A percentile compares a stretch with the other conserved stretches of the same genome.
phyloP scores from a whole-genome alignment of 2,888 invertebrate genomes.

The Stenodema calcarata region DNA sequence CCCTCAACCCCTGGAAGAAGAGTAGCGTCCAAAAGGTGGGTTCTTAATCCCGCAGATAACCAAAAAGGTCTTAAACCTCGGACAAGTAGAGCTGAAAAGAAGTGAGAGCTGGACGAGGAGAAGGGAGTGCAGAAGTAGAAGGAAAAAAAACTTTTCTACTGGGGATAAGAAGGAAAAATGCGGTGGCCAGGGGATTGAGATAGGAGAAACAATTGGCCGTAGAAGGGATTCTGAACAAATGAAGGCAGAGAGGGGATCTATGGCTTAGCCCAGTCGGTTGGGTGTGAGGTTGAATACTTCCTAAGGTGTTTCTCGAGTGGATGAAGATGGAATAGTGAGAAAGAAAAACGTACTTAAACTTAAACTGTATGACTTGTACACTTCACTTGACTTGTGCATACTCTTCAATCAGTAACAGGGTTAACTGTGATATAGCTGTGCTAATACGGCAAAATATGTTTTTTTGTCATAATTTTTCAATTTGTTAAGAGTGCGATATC shows the following conservation, averaged over 20 bases:
- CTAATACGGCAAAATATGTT: too few relatives aligned
- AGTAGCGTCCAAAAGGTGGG: conserved; percentile 1
- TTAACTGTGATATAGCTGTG: too few relatives aligned
- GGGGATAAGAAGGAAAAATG: conserved; percentile 44
- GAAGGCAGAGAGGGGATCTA: conserved; percentile 29
- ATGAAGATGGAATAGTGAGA: not conserved
- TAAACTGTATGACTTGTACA: too few relatives aligned
- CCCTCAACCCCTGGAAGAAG: not conserved
- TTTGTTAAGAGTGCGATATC: too few relatives aligned
- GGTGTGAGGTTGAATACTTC: not conserved
- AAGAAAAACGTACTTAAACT: too few relatives aligned
- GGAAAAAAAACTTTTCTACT: not conserved
- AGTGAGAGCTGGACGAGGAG: not conserved
- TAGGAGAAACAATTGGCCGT: conserved; percentile 46
- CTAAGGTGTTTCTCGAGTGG: not conserved
- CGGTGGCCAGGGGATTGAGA: conserved; percentile 36
- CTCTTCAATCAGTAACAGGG: too few relatives aligned
- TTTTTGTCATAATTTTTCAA: too few relatives aligned
- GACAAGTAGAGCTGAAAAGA: conserved; percentile 1
- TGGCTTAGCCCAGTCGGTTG: not conserved
- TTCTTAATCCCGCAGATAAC: conserved; percentile 43
- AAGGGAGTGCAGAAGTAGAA: not conserved
- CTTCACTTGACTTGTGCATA: too few relatives aligned
- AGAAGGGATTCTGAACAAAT: conserved; percentile 37
- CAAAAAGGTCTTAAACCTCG: conserved; percentile 17